Evolutionary conservation across 2,888 invertebrate species (phyloP).

Genomic region (Agonopterix alstromeriana): DNA sequence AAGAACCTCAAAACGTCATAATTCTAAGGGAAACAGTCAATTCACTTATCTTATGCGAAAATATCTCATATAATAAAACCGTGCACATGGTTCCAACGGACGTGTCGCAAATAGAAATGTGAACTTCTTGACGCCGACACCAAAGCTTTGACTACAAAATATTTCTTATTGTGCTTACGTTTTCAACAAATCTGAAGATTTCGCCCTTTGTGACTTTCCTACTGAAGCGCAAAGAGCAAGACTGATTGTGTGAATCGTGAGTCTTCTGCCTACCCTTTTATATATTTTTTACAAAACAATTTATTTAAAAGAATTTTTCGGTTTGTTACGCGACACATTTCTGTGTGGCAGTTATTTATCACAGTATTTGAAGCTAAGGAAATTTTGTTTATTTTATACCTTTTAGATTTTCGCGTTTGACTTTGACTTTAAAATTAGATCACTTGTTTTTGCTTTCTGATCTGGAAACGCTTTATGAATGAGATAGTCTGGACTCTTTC

Average conservation of each 20-base stretch:
- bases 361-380: too few species aligned
- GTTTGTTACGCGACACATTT: too few species aligned
- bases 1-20: neutral
- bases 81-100: constrained; percentile 1
- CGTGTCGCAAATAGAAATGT: constrained; percentile 35
- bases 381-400: too few species aligned
- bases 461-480: too few species aligned
- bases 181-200: constrained; percentile 27
- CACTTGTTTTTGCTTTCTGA: too few species aligned
- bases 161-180: constrained; percentile 37
- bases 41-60: neutral
- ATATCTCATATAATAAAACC: neutral
- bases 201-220: constrained; percentile 28
- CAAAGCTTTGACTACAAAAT: constrained; percentile 38
- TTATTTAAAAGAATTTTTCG: too few species aligned
- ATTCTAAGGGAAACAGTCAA: neutral
- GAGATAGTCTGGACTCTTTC: too few species aligned
- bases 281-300: too few species aligned
- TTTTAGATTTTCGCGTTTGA: too few species aligned
- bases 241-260: constrained; percentile 12
- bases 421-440: too few species aligned
- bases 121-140: constrained; percentile 25
- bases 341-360: too few species aligned
- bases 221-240: constrained; percentile 22
- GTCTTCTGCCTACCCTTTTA: too few species aligned